Percentiles rank a stretch among this genome's conserved stretches.
Evolutionary conservation across 2,888 invertebrate species (phyloP).

Genomic region (Criorhina ranunculi): DNA sequence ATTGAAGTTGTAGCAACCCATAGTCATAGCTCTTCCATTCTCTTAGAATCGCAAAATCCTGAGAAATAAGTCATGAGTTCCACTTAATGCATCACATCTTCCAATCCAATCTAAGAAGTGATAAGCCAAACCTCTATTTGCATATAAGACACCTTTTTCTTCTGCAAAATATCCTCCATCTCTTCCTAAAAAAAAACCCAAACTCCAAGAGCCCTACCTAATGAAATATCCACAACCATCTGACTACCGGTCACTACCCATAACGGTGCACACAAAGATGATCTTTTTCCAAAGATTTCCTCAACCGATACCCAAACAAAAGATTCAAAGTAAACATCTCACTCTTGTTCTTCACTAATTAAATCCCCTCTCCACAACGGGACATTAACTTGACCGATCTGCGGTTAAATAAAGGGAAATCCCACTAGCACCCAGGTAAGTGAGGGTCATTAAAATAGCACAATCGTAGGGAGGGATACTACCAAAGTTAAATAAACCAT

Average conservation of each 20-base stretch:
- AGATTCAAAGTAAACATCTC: constrained; percentile 29
- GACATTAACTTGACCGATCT: constrained; percentile 47
- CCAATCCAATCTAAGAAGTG: background rate
- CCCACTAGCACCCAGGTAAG: constrained; percentile 10
- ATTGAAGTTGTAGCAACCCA: too few relatives aligned
- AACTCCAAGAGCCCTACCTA: background rate
- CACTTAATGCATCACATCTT: background rate
- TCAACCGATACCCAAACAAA: constrained; percentile 22
- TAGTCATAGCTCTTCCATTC: background rate
- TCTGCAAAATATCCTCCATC: background rate
- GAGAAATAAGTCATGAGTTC: background rate
- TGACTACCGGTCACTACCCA: background rate
- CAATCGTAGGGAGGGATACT: constrained; percentile 46
- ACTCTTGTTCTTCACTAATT: constrained; percentile 47
- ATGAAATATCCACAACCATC: constrained; percentile 3
- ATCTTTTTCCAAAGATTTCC: constrained; percentile 1
- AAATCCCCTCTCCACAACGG: constrained; percentile 44
- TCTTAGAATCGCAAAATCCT: background rate
- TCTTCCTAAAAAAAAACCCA: background rate
- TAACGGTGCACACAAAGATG: constrained; percentile 40
- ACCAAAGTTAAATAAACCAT: too few relatives aligned
- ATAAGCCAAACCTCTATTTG: background rate
- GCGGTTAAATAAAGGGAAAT: constrained; percentile 26
- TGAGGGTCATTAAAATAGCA: constrained; percentile 47
- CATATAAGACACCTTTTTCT: background rate